These are phyloP conservation scores for Gymnoscopelus braueri DNA, from an alignment of 2,797 vertebrate species.

Conservation along the genomic window DNA sequence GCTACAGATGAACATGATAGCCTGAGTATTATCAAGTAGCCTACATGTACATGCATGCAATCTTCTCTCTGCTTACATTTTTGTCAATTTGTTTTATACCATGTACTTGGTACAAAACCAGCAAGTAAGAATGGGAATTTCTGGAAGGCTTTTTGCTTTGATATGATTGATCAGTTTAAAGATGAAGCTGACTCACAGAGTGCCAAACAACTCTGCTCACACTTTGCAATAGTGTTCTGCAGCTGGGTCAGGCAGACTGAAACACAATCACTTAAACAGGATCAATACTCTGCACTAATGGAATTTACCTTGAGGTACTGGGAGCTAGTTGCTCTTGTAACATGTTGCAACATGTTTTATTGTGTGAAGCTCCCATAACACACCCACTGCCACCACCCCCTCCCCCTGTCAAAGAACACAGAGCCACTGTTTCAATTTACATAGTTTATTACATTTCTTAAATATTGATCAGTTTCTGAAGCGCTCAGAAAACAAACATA, in stretches of 20 bases:
- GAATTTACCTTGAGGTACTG: conserved; percentile 75
- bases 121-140: too few relatives aligned
- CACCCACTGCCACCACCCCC: conserved; percentile 50
- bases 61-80: too few relatives aligned
- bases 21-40: too few relatives aligned
- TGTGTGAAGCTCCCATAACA: conserved; percentile 65
- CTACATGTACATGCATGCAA: too few relatives aligned
- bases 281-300: conserved; percentile 69
- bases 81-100: too few relatives aligned
- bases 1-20: too few relatives aligned
- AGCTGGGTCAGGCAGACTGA: conserved; percentile 45
- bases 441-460: conserved; percentile 93
- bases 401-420: conserved; percentile 60
- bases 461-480: conserved; percentile 94
- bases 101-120: too few relatives aligned
- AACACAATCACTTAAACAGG: conserved; percentile 62
- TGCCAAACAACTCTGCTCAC: background rate
- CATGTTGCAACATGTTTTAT: conserved; percentile 81
- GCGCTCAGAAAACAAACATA: conserved; percentile 92
- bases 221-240: conserved; percentile 37
- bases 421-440: conserved; percentile 75
- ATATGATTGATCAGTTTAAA: too few relatives aligned
- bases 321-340: conserved; percentile 66
- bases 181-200: too few relatives aligned
- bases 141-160: too few relatives aligned